Evolutionary conservation across 2,797 vertebrate species (phyloP).

Genomic region (Schizopygopsis malacanthus): DNA sequence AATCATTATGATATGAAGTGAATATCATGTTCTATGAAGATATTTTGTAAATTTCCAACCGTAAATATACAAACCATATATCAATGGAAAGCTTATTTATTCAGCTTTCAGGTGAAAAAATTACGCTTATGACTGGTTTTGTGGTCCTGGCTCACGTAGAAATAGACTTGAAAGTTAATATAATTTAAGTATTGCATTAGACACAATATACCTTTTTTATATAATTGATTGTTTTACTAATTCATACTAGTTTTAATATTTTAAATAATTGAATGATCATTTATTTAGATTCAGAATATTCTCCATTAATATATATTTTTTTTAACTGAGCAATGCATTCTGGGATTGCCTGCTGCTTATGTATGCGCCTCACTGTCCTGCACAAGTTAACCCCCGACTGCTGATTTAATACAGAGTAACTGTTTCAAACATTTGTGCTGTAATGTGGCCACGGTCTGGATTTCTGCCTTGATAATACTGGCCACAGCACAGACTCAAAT

Average conservation of each 20-base stretch:
- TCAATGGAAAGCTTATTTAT: too few species aligned
- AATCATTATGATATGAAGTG: too few species aligned
- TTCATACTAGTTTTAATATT: neutral
- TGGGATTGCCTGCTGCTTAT: neutral
- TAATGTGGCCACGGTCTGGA: neutral
- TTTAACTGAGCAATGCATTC: neutral
- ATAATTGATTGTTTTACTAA: neutral
- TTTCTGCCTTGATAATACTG: conserved; percentile 2
- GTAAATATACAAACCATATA: too few species aligned
- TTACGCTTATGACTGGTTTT: too few species aligned
- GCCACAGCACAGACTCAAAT: neutral
- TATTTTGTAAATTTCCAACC: too few species aligned
- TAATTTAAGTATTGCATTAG: neutral
- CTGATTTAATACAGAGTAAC: neutral
- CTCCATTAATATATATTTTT: neutral
- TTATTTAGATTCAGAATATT: neutral
- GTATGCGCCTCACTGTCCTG: neutral
- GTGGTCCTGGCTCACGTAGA: neutral
- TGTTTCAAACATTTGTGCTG: neutral
- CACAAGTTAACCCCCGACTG: neutral
- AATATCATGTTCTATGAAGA: too few species aligned
- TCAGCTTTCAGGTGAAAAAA: too few species aligned
- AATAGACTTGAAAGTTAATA: neutral
- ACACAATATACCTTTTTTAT: neutral
- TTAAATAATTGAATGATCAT: neutral